Conservation (phyloP, 1,140 invertebrate species). For the Propsilocerus akamusi region DNA sequence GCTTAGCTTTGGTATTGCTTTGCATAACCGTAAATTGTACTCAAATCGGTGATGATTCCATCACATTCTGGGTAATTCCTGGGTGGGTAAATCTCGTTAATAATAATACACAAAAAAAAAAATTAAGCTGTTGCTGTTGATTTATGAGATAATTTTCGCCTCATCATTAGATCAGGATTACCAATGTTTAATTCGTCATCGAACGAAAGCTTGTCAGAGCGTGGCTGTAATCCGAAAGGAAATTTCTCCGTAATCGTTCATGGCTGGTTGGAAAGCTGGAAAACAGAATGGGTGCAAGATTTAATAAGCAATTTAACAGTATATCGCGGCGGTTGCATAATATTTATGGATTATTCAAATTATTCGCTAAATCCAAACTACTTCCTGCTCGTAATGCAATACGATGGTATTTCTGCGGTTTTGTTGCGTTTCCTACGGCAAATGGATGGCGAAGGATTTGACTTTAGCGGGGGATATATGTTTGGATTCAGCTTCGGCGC, state of each 20-base stretch:
- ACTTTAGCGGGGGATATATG: constrained; percentile 16
- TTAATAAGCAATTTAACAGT: constrained; percentile 15
- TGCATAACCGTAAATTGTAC: neutral
- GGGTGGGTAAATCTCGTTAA: neutral
- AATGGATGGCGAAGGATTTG: constrained; percentile 15
- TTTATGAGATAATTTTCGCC: neutral
- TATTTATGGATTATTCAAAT: constrained; percentile 19
- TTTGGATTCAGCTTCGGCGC: constrained; percentile 23
- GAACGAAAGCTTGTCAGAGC: neutral
- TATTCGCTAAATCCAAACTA: constrained; percentile 12
- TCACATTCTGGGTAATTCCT: neutral
- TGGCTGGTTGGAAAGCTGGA: constrained; percentile 21
- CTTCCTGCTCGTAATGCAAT: constrained; percentile 16
- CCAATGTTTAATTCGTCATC: neutral
- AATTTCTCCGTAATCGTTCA: constrained; percentile 19
- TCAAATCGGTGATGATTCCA: neutral
- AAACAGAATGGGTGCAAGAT: constrained; percentile 15
- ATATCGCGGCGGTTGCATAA: constrained; percentile 20
- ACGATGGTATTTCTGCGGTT: constrained; percentile 12
- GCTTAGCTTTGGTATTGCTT: too few species aligned
- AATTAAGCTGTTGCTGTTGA: too few species aligned
- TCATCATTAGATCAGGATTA: neutral
- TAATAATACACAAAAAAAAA: too few species aligned
- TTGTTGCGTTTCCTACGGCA: constrained; percentile 11
- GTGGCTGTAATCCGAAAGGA: constrained; percentile 3